Evolutionary conservation across 2,797 vertebrate species (phyloP).

Genomic region (Microchirus variegatus): DNA sequence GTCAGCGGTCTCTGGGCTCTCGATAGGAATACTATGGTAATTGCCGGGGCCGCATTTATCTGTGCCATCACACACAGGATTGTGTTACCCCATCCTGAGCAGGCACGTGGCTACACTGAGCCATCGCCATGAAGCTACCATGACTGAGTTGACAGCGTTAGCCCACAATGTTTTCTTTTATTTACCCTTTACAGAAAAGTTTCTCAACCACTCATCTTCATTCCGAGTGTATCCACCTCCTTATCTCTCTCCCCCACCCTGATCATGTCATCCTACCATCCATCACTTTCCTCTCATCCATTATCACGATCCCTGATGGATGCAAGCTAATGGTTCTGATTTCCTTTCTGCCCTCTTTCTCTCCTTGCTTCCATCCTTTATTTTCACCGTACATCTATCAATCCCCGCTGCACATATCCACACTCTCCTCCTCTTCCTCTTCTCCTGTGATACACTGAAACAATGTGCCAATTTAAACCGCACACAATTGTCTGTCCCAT

Average conservation of each 20-base stretch:
- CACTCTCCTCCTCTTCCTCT: conserved; percentile 2
- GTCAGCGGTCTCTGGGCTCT: conserved; percentile 40
- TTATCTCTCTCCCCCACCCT: conserved; percentile 25
- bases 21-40: conserved; percentile 43
- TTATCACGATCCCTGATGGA: conserved; percentile 47
- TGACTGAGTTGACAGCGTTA: background rate
- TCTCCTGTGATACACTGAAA: background rate
- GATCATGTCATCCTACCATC: conserved; percentile 38
- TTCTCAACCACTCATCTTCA: conserved; percentile 35
- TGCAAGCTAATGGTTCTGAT: conserved; percentile 36
- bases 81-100: conserved; percentile 22
- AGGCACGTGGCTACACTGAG: background rate
- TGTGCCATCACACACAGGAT: conserved; percentile 22
- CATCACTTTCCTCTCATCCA: conserved; percentile 54
- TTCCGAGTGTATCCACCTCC: conserved; percentile 24
- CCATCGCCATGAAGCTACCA: background rate
- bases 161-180: conserved; percentile 27
- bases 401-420: background rate
- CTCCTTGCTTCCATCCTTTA: conserved; percentile 31
- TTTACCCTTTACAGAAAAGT: conserved; percentile 32
- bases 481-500: conserved; percentile 11
- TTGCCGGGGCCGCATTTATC: conserved; percentile 31
- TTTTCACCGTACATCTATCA: conserved; percentile 18
- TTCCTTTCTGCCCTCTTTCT: conserved; percentile 23
- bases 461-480: conserved; percentile 16